These are phyloP conservation scores for Myiozetetes cayanensis DNA, from an alignment of 2,113 vertebrate species.

Conservation along the genomic window DNA sequence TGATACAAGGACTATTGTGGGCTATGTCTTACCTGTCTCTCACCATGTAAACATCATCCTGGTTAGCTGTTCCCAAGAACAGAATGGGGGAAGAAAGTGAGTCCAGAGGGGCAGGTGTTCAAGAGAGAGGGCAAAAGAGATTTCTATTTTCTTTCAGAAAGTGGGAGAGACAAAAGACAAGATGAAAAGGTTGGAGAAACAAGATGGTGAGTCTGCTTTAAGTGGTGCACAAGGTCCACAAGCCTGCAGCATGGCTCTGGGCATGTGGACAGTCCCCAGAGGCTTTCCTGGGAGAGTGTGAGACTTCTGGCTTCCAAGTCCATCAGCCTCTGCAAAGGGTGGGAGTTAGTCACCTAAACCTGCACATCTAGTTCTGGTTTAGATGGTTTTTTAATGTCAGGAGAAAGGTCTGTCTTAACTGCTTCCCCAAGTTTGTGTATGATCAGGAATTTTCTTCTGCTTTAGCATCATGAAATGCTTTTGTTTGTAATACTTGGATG, in stretches of 20 bases:
- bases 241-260: neutral
- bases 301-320: neutral
- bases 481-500: neutral
- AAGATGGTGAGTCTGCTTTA: neutral
- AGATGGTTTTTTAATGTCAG: neutral
- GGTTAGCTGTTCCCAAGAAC: neutral
- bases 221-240: neutral
- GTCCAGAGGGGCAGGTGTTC: neutral
- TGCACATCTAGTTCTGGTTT: neutral
- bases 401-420: neutral
- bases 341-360: neutral
- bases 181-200: neutral
- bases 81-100: neutral
- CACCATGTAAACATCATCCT: neutral
- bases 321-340: neutral
- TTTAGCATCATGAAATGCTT: neutral
- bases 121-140: neutral
- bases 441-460: neutral
- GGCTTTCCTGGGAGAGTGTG: neutral
- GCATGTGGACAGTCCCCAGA: neutral
- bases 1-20: neutral
- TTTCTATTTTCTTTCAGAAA: neutral
- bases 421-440: neutral
- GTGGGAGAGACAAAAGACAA: neutral
- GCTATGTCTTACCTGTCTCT: neutral